These are phyloP conservation scores for Melanotaenia parkinsoni DNA, from an alignment of 2,797 vertebrate genomes.

Conservation along the genomic window DNA sequence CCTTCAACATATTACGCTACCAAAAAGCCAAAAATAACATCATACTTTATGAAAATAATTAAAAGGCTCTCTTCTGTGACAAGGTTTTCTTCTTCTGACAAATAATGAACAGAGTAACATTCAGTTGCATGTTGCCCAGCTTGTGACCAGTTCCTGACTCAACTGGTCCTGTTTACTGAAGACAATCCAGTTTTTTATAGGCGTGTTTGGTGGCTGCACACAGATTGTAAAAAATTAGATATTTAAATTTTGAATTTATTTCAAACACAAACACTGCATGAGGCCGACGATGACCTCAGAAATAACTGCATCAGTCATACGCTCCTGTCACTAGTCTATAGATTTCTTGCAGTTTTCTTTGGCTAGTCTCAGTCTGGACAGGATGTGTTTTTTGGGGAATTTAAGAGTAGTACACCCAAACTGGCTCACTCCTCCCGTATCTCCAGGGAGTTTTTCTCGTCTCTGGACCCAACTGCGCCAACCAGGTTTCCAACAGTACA, in stretches of 20 bases:
- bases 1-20: constrained; percentile 19
- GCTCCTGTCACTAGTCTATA: constrained; percentile 42
- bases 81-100: constrained; percentile 34
- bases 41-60: constrained; percentile 16
- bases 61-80: constrained; percentile 19
- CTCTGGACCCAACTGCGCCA: constrained; percentile 87
- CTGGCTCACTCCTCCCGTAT: constrained; percentile 86
- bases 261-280: constrained; percentile 26
- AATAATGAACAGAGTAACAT: constrained; percentile 57
- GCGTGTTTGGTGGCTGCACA: constrained; percentile 37
- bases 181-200: constrained; percentile 16
- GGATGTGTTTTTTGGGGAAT: constrained; percentile 87
- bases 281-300: constrained; percentile 20
- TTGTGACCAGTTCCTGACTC: constrained; percentile 37
- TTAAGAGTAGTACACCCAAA: constrained; percentile 88
- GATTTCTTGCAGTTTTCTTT: constrained; percentile 78
- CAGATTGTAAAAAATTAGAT: constrained; percentile 35
- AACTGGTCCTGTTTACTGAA: neutral
- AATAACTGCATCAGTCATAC: constrained; percentile 1
- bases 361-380: constrained; percentile 80
- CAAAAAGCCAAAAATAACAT: constrained; percentile 36
- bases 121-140: constrained; percentile 56
- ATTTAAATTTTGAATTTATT: constrained; percentile 24
- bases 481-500: constrained; percentile 89
- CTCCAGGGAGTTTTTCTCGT: constrained; percentile 84